Conservation (phyloP, 2,797 vertebrate species). For the Myiothlypis chrysogaster region DNA sequence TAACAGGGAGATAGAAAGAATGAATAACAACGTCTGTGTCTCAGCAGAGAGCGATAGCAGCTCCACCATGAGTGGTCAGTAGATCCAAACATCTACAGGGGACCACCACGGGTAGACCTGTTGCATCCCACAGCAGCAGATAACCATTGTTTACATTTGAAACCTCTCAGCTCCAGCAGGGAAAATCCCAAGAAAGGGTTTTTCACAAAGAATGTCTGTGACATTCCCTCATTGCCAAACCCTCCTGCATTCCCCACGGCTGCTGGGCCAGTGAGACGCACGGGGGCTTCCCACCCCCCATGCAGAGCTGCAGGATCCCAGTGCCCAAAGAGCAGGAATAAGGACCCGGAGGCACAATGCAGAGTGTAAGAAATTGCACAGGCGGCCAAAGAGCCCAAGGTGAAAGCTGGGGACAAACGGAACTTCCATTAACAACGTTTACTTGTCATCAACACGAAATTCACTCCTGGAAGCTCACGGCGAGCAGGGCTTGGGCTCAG, state of each 20-base stretch:
- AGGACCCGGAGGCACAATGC: accelerated
- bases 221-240: accelerated
- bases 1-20: too few species aligned
- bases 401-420: not conserved
- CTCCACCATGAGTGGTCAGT: too few species aligned
- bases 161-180: too few species aligned
- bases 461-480: not conserved
- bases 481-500: not conserved
- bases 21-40: too few species aligned
- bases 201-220: too few species aligned
- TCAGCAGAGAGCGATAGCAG: too few species aligned
- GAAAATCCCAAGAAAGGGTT: too few species aligned
- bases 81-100: too few species aligned
- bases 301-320: not conserved
- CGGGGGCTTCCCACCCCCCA: accelerated
- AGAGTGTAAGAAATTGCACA: not conserved
- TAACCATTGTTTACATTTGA: too few species aligned
- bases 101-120: too few species aligned
- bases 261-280: accelerated
- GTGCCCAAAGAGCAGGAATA: not conserved
- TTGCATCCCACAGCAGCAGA: too few species aligned
- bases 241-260: accelerated
- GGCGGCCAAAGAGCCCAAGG: not conserved
- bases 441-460: not conserved
- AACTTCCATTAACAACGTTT: not conserved